Base-by-base conservation (phyloP, 30 jellyfish, hydroid and myxozoan species). In the Cassiopea andromeda region DNA sequence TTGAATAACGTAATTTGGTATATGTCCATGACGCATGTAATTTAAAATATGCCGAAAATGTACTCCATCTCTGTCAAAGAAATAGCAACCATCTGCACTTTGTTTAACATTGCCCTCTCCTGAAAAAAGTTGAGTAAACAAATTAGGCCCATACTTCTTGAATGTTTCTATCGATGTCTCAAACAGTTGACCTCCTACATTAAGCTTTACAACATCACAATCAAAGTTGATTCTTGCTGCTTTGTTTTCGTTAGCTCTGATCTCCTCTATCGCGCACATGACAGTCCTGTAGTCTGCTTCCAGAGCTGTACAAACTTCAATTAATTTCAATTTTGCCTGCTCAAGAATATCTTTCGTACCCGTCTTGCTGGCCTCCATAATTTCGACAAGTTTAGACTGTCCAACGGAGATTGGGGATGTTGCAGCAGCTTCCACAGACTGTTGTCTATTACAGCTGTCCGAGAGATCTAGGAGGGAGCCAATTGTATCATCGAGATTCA, bases 131-230 rank as follows among this genome's bases (percentile, higher is more conserved):
- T 7, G 60, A 68, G 83, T 48, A 1, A 83, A 46, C 72, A 44
- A 46, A 61, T 83, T 83, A 44, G 16, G 44, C 67, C 58, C 58
- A 47, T 38, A 83, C 74, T 69, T 83, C 38, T 46, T 44, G 14
- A 83, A 19, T 13, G 92, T 83, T 15, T 69, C 54, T 19, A 45
- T 7, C n/a, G 61, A 64, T 45, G 92, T 83, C 10, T 27, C 70
- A 71, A 83, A 83, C 16, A 71, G n/a, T 14, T 67, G 69, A 48
- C 92, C 92, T 1, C 92, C 92, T 15, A 83, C 92, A 83, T 69
- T 83, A 5, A 83, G 69, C 46, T 46, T 83, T 15, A 83, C 48
- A 71, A 73, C 84, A 5, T 78, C 87, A 78, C 54, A 72, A 72
- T 64, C 73, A 2, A 64, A 64, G 15, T 64, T 27, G 73, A 64